phyloP scores from a whole-genome alignment of 2,113 vertebrate species.

The Podilymbus podiceps region DNA sequence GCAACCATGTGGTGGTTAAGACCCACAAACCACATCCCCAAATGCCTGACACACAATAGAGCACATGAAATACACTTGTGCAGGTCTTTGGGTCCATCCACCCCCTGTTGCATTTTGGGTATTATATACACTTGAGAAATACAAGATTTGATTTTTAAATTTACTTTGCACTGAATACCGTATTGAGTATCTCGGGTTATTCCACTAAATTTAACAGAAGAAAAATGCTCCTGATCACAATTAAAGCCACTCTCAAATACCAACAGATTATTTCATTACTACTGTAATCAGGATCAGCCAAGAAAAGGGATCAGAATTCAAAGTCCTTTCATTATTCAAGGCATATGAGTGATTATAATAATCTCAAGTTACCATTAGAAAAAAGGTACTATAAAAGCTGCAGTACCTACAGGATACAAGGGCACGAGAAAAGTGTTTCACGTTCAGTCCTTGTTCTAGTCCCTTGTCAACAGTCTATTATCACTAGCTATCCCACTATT shows the following conservation, averaged over 20 bases:
- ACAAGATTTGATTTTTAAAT: neutral
- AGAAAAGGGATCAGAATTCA: neutral
- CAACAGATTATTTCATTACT: neutral
- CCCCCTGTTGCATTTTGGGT: neutral
- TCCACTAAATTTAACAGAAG: neutral
- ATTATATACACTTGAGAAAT: neutral
- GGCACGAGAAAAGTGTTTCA: neutral
- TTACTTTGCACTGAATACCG: neutral
- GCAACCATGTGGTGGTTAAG: neutral
- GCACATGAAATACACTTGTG: neutral
- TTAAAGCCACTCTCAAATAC: neutral
- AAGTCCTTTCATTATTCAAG: neutral
- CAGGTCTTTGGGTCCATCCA: neutral
- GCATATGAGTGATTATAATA: neutral
- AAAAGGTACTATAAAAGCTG: neutral
- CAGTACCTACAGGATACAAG: accelerated
- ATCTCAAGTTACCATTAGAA: neutral
- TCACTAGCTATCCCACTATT: neutral
- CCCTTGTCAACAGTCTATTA: neutral
- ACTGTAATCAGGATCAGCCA: neutral
- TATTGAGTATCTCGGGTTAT: neutral
- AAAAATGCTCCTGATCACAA: neutral
- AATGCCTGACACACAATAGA: neutral
- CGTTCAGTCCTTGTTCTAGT: neutral
- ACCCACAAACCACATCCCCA: constrained; percentile 43